phyloP scores from a whole-genome alignment of 2,797 vertebrate species.

The Poecile montanus region DNA sequence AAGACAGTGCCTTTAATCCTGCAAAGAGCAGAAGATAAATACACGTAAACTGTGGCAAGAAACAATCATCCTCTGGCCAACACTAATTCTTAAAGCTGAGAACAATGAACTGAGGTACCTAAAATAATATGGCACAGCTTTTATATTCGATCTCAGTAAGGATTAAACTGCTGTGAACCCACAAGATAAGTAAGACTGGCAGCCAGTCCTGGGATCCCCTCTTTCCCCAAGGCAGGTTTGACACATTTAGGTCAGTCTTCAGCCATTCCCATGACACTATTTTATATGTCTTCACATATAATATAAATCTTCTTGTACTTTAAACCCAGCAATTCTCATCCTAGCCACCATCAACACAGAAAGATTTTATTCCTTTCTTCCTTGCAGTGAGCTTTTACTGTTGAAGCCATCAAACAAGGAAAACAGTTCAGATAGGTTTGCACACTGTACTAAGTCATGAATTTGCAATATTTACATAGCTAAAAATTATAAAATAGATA shows the following conservation, averaged over 20 bases:
- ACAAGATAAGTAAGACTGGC: neutral
- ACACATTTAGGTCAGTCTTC: slow-evolving; percentile 25
- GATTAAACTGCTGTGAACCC: neutral
- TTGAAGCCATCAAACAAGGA: neutral
- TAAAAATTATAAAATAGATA: neutral
- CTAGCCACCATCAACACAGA: neutral
- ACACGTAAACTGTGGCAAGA: neutral
- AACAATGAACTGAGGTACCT: neutral
- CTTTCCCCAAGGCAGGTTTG: neutral
- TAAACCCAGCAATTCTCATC: neutral
- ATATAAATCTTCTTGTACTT: neutral
- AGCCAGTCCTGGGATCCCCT: neutral
- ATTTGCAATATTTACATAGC: neutral
- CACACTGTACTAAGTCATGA: neutral
- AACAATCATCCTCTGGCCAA: neutral
- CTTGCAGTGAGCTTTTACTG: neutral
- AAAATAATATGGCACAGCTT: neutral
- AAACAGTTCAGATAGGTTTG: neutral
- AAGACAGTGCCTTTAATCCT: neutral
- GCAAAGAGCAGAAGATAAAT: neutral
- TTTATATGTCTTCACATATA: neutral
- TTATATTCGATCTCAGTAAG: neutral
- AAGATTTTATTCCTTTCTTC: neutral
- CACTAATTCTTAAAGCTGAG: neutral
- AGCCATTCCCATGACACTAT: neutral